A percentile compares a stretch with the other conserved stretches of the same genome.
phyloP scores from a whole-genome alignment of 2,797 vertebrate species.

The Channa striata region DNA sequence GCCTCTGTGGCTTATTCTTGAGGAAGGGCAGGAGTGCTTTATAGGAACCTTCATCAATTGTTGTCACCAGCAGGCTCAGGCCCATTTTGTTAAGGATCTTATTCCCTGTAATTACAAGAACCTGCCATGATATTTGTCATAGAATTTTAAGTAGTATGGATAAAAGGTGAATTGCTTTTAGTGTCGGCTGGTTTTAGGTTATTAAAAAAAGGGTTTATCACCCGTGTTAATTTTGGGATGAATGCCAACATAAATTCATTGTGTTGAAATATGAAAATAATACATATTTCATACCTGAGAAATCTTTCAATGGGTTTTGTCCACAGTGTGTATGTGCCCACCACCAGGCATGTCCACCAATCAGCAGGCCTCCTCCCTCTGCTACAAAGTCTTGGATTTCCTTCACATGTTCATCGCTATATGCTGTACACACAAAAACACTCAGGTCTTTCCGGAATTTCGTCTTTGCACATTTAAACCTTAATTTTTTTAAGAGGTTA shows the following conservation, averaged over 20 bases:
- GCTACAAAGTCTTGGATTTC: constrained; percentile 87
- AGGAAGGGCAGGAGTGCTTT: constrained; percentile 59
- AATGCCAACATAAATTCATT: background rate
- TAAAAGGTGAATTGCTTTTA: no score
- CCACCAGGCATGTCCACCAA: constrained; percentile 87
- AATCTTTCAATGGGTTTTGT: constrained; percentile 71
- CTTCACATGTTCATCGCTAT: constrained; percentile 62
- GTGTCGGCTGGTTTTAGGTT: no score
- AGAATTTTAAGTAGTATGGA: no score
- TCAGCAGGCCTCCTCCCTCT: constrained; percentile 87
- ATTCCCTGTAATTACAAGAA: constrained; percentile 71
- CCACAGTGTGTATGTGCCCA: constrained; percentile 78
- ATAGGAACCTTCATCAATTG: constrained; percentile 44
- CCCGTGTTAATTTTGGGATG: background rate
- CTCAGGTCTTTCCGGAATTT: constrained; percentile 74
- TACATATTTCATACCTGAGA: constrained; percentile 63
- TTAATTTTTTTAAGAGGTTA: constrained; percentile 50
- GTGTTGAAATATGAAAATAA: no score
- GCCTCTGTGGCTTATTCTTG: constrained; percentile 43
- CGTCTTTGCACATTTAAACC: constrained; percentile 62
- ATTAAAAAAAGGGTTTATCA: no score
- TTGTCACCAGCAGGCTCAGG: constrained; percentile 69
- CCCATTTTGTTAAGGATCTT: constrained; percentile 82
- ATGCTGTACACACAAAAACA: constrained; percentile 83
- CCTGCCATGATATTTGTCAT: no score